Base-by-base conservation (phyloP, 2,888 invertebrate genomes). In the Carpatolechia fugitivella region DNA sequence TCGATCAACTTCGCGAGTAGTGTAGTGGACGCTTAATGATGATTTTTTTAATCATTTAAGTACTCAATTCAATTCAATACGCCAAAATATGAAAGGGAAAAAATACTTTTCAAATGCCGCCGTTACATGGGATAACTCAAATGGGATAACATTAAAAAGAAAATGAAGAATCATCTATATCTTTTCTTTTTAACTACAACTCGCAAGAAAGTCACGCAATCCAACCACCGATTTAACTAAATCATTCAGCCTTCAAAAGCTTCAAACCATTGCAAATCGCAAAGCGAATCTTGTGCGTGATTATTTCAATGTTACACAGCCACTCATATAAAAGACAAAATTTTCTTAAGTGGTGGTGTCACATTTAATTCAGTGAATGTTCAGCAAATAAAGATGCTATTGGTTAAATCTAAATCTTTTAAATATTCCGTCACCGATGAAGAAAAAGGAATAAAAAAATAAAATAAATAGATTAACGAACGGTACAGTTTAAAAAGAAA, bases 231-330 rank as follows among this genome's bases (percentile, higher is more conserved):
- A 36, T 35, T 11, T 38, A 1, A 6, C 6, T 8, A 18, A 16
- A 5, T 18, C 10, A 8, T 8, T 13, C 16, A 40, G 40, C 40
- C 10, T 40, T 7, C 0, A 7, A 16, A 18, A 40, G 40, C 40
- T 14, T 6, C 24, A 40, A n/a, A 47, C 47, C 47, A 14, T 7
- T 47, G 20, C 20, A 24, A 24, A 3, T 24, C 16, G 47, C 20
- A 18, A 48, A 48, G 48, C 48, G 33, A 48, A 18, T 35, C 48
- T 48, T 48, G 48, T 48, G 48, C 48, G 48, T 48, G 16, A 16
- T 48, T 16, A 4, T 18, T n/a, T 33, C 18, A 16, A 48, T 35
- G 11, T 18, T 33, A 48, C 48, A 48, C 16, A 10, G 33, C 18
- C 48, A 20, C 33, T 16, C 20, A 20, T 41, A 20, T n/a, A n/a